Base-by-base conservation (phyloP, 2,113 vertebrate genomes). In the Tyrannus savana region DNA sequence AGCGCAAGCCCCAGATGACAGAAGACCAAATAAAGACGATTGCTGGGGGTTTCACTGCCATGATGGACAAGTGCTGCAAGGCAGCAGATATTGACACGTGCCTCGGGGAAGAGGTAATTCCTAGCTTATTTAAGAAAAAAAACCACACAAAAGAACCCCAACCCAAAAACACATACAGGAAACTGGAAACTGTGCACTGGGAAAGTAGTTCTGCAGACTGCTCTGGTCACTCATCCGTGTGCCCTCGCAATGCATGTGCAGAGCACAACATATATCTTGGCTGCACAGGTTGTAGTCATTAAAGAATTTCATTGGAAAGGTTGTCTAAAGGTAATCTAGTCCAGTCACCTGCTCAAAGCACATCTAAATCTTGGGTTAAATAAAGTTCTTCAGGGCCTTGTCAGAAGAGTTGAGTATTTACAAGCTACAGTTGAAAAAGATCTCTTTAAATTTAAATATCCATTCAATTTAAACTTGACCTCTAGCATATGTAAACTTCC, bases 61-160 rank as follows among this genome's bases (percentile, higher is more conserved):
- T 90, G 27, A 22, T 85, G 24, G 93, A 94, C 0, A 97, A 91
- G 31, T 98, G 98, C 87, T 97, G 97, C 85, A 64, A 94, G 37
- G 83, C 71, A 3, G 5, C 78, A 6, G 84, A 67, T 7, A 11
- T 89, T 0, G 72, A 88, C 0, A 4, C 39, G 0, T 98, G 98
- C 79, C 80, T 98, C 27, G 92, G 55, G 2, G 59, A 91, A 86
- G 96, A 97, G 98, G 97, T 98, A 96, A 49, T 75, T 87, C 24
- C 19, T 42, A 16, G 25, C 24, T 72, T 44, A 37, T 85, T 66
- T 24, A 8, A 62, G 39, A 6, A 10, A 27, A 37, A 18, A 6
- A 19, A 46, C 37, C 8, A 37, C 37, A 37, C 13, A 30, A 3
- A 33, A 30, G 24, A 37, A 42, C 15, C 9, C 42, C 19, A 47